Percentiles rank a stretch among this genome's conserved stretches.
phyloP scores from a whole-genome alignment of 2,888 invertebrate genomes.

The Caenorhabditis zanzibari region DNA sequence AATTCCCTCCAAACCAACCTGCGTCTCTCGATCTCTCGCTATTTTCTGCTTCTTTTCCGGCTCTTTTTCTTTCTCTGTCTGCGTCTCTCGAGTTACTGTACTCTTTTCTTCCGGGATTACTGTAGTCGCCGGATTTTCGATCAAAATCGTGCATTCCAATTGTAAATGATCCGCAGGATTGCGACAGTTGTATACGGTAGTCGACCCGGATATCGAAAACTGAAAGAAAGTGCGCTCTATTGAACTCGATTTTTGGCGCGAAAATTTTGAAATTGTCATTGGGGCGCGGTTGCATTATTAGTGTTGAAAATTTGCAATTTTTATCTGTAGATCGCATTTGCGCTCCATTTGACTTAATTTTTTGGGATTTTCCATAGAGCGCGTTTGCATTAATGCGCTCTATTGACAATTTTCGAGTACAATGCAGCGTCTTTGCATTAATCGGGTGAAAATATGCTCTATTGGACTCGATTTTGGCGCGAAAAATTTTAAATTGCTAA shows the following conservation, averaged over 20 bases:
- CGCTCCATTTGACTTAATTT: too few relatives aligned
- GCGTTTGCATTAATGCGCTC: too few relatives aligned
- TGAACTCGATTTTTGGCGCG: neutral
- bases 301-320: too few relatives aligned
- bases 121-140: slow-evolving; percentile 31
- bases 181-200: slow-evolving; percentile 4
- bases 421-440: too few relatives aligned
- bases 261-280: too few relatives aligned
- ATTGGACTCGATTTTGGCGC: neutral
- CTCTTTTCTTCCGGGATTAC: slow-evolving; percentile 17
- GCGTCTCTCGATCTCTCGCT: slow-evolving; percentile 1
- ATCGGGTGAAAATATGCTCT: neutral
- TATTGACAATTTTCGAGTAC: too few relatives aligned
- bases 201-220: slow-evolving; percentile 6
- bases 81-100: slow-evolving; percentile 51
- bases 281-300: too few relatives aligned
- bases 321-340: too few relatives aligned
- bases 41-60: neutral
- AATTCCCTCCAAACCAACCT: slow-evolving; percentile 5
- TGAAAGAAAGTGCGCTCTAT: neutral
- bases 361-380: too few relatives aligned
- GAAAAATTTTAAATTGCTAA: too few relatives aligned
- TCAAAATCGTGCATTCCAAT: slow-evolving; percentile 40
- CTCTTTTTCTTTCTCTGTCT: slow-evolving; percentile 31
- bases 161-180: neutral